These are phyloP conservation scores for Boleophthalmus pectinirostris DNA, from an alignment of 2,113 vertebrate genomes.

Conservation along the genomic window DNA sequence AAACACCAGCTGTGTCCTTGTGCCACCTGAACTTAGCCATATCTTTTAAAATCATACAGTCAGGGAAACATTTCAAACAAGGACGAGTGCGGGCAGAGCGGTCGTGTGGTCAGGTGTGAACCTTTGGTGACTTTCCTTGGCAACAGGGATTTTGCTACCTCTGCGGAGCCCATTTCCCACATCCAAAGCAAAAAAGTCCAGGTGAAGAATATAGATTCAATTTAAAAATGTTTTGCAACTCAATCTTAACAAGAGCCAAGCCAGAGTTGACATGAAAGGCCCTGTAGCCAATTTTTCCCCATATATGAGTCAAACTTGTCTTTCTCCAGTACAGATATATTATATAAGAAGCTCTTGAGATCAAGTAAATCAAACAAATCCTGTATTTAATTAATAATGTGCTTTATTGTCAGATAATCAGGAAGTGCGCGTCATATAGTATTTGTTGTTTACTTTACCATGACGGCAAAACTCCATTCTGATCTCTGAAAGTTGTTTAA, in stretches of 20 bases:
- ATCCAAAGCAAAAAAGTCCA: conserved; percentile 16
- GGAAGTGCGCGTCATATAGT: too few species aligned
- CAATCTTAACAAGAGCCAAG: conserved; percentile 19
- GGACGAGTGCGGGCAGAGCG: conserved; percentile 13
- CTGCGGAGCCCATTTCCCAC: conserved; percentile 39
- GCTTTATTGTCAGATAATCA: too few species aligned
- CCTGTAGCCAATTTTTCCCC: too few species aligned
- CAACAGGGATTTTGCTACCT: conserved; percentile 40
- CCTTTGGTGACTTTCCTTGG: conserved; percentile 42
- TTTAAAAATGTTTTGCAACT: conserved; percentile 37
- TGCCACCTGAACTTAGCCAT: conserved; percentile 7
- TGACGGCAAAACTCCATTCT: too few species aligned
- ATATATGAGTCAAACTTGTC: too few species aligned
- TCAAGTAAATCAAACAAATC: too few species aligned
- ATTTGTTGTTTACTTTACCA: too few species aligned
- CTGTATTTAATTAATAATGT: too few species aligned
- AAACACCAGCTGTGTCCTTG: conserved; percentile 11
- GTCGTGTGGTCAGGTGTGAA: conserved; percentile 39
- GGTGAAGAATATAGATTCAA: conserved; percentile 29
- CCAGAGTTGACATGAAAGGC: background rate
- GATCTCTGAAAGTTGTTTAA: too few species aligned
- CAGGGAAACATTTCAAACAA: conserved; percentile 8
- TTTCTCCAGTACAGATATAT: too few species aligned
- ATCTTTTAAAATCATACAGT: conserved; percentile 5
- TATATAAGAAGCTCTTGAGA: too few species aligned